These are phyloP conservation scores for Cinclus cinclus DNA, from an alignment of 2,113 vertebrate genomes.

Conservation along the genomic window DNA sequence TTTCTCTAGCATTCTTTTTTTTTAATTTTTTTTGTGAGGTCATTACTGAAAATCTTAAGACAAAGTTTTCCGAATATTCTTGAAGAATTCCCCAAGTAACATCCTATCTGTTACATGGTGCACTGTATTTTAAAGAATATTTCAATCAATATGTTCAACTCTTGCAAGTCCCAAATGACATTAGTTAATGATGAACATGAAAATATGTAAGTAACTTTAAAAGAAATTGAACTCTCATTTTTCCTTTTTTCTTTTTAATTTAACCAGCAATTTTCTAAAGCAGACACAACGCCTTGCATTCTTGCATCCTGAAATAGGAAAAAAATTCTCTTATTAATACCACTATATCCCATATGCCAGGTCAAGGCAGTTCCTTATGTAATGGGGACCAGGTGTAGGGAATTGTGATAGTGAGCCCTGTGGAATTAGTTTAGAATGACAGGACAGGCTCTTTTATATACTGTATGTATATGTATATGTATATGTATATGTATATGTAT, in stretches of 20 bases:
- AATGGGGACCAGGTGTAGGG: not conserved
- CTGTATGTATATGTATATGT: not conserved
- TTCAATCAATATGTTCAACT: not conserved
- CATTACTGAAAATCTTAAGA: not conserved
- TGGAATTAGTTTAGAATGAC: not conserved
- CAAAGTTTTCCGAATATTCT: not conserved
- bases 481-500: too few species aligned
- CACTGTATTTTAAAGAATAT: not conserved
- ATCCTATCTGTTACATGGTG: not conserved
- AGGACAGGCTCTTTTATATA: not conserved
- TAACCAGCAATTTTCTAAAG: not conserved
- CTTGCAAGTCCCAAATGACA: not conserved
- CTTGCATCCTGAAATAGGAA: not conserved
- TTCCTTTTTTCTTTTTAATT: not conserved
- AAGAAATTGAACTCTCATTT: accelerated
- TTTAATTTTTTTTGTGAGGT: not conserved
- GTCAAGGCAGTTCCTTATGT: not conserved
- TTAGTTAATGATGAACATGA: not conserved
- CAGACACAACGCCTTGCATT: not conserved
- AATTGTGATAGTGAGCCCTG: not conserved
- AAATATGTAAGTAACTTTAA: not conserved
- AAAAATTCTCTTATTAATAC: not conserved
- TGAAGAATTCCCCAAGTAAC: not conserved
- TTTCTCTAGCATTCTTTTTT: not conserved
- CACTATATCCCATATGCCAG: not conserved